Conservation (phyloP, 2,888 invertebrate species). For the Mimas tiliae region DNA sequence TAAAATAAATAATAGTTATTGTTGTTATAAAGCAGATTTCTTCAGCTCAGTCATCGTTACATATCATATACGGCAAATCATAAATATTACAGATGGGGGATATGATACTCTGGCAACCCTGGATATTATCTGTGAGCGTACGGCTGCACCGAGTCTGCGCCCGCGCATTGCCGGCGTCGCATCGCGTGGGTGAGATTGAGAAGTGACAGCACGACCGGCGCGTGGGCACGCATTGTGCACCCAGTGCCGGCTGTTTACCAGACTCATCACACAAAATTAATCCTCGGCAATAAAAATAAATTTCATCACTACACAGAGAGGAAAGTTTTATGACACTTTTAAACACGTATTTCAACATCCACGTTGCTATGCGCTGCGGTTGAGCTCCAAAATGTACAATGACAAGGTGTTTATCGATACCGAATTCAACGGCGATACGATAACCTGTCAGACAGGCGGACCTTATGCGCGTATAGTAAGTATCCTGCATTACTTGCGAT, state of each 20-base stretch:
- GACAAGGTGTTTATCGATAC: constrained; percentile 72
- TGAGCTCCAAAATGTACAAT: constrained; percentile 59
- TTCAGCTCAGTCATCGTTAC: not conserved
- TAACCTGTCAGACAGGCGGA: constrained; percentile 63
- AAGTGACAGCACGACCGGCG: not conserved
- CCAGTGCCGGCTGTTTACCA: constrained; percentile 9
- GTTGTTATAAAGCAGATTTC: not conserved
- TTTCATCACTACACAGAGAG: not conserved
- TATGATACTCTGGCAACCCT: not conserved
- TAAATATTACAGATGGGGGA: not conserved
- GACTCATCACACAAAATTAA: not conserved
- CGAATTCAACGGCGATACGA: constrained; percentile 67
- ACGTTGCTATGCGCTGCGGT: constrained; percentile 37
- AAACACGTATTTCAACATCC: constrained; percentile 40
- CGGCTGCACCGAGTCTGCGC: constrained; percentile 10
- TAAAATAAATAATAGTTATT: no score
- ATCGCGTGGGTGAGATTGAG: constrained; percentile 24
- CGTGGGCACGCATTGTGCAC: constrained; percentile 25
- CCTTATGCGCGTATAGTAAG: constrained; percentile 69
- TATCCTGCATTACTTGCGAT: constrained; percentile 73
- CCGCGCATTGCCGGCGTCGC: constrained; percentile 21
- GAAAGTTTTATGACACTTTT: constrained; percentile 33
- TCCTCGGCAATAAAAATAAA: constrained; percentile 17
- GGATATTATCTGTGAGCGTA: constrained; percentile 17
- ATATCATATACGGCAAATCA: no score